A percentile compares a stretch with the other conserved stretches of the same genome.
These are phyloP conservation scores for Sceliomorpha sp. DNA, from an alignment of 2,888 invertebrate species.

Conservation along the genomic window DNA sequence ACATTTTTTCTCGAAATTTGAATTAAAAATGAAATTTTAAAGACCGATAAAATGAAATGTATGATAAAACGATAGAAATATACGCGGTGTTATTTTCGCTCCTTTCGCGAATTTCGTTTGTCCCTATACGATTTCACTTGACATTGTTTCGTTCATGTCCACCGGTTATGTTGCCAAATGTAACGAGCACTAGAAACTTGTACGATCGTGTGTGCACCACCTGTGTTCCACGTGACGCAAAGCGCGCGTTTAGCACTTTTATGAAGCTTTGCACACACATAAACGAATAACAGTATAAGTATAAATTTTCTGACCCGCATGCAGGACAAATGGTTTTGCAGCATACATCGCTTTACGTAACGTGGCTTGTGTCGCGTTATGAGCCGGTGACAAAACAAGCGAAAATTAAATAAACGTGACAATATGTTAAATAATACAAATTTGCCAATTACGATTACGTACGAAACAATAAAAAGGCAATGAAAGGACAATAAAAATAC, in stretches of 20 bases:
- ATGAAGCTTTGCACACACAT: constrained; percentile 28
- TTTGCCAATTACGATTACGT: too few relatives aligned
- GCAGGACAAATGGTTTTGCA: constrained; percentile 22
- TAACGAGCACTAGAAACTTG: constrained; percentile 38
- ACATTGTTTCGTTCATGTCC: constrained; percentile 13
- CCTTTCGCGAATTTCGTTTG: too few relatives aligned
- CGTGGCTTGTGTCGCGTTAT: not conserved
- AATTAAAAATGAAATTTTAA: too few relatives aligned
- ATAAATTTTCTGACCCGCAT: constrained; percentile 26
- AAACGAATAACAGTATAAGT: not conserved
- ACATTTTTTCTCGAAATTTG: too few relatives aligned
- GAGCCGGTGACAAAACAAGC: constrained; percentile 3
- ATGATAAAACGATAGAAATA: too few relatives aligned
- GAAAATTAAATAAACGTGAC: constrained; percentile 4
- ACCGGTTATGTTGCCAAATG: constrained; percentile 30
- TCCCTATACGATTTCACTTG: constrained; percentile 35
- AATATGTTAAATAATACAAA: too few relatives aligned
- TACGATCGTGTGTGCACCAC: constrained; percentile 39
- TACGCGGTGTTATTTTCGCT: too few relatives aligned
- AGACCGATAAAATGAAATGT: too few relatives aligned
- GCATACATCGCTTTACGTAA: constrained; percentile 20
- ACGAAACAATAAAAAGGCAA: too few relatives aligned
- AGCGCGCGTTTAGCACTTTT: constrained; percentile 45
- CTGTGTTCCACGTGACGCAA: constrained; percentile 52
- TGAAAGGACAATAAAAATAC: too few relatives aligned